Base-by-base conservation (phyloP, 2,113 vertebrate genomes). In the Clarias macrocephalus region DNA sequence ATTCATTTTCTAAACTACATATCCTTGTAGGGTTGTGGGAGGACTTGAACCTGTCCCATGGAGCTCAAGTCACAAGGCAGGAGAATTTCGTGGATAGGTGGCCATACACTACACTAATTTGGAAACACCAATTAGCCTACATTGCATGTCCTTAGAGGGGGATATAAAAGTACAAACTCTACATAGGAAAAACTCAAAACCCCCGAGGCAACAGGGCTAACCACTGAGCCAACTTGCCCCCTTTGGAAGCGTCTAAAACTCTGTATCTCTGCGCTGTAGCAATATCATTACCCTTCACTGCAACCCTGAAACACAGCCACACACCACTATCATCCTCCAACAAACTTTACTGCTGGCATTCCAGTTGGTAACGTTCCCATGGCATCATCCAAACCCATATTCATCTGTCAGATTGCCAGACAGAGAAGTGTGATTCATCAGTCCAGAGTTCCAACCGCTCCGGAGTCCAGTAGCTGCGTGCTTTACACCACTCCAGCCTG, bases 361-460 rank as follows among this genome's bases (percentile, higher is more conserved):
- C 73, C 33, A 52, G 73, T 25, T 23, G 37, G 23, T 12, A 1
- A 3, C 13, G 48, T 76, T 76, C 73, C 52, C 42, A 19, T 13
- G 42, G 73, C 73, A 76, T 52, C 73, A 76, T 25, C 73, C 73
- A 52, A 52, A 76, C 21, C 73, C 73, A 76, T 37, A 76, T 48
- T 48, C 21, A 12, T 76, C 42, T 52, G 23, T 76, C 37, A 48
- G 42, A 10, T 25, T 52, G 73, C 66, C 66, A 70, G 66, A 18
- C 25, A 70, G 16, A 8, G 66, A 70, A 33, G 66, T 2, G 16
- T 33, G 66, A 70, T 33, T 70, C 66, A 68, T 68, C 66, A 70
- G 28, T 70, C 66, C 66, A 33, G 66, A 33, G 28, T 70, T 70
- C 33, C 66, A 30, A 33, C 16, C 3, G 15, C 66, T 70, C 66